Percentiles rank a stretch among this genome's conserved stretches.
Evolutionary conservation across 2,888 invertebrate species (phyloP).

Genomic region (Strigamia maritima): DNA sequence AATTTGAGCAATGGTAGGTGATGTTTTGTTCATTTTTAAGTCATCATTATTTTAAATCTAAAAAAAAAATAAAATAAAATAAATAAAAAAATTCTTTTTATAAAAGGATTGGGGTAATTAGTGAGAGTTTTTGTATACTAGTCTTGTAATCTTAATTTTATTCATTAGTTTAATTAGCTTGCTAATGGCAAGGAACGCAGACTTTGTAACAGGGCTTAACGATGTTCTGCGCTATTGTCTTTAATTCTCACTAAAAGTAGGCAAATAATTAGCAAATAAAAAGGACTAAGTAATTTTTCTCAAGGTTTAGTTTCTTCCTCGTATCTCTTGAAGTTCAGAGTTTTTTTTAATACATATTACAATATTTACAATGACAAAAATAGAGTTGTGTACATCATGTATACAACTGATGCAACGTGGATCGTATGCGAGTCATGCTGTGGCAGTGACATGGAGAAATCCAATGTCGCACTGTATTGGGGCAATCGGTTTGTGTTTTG

Average conservation of each 20-base stretch:
- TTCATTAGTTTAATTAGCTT: slow-evolving; percentile 16
- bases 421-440: too few species aligned
- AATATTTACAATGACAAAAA: too few species aligned
- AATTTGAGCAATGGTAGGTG: not conserved
- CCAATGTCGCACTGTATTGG: too few species aligned
- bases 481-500: too few species aligned
- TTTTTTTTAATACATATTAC: too few species aligned
- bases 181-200: not conserved
- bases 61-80: too few species aligned
- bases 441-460: too few species aligned
- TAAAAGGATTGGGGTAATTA: not conserved
- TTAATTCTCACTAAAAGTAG: not conserved
- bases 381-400: too few species aligned
- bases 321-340: too few species aligned
- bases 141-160: slow-evolving; percentile 7
- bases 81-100: not conserved
- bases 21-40: not conserved
- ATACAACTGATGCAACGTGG: too few species aligned
- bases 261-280: not conserved
- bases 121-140: not conserved
- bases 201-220: not conserved
- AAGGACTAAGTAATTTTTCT: not conserved
- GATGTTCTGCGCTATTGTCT: not conserved
- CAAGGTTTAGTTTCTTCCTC: not conserved
- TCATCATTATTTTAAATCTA: not conserved